Evolutionary conservation across 1,140 invertebrate genomes (phyloP), one percentile per base, ranked within the genome.

Genomic region (Heliconius himera): DNA sequence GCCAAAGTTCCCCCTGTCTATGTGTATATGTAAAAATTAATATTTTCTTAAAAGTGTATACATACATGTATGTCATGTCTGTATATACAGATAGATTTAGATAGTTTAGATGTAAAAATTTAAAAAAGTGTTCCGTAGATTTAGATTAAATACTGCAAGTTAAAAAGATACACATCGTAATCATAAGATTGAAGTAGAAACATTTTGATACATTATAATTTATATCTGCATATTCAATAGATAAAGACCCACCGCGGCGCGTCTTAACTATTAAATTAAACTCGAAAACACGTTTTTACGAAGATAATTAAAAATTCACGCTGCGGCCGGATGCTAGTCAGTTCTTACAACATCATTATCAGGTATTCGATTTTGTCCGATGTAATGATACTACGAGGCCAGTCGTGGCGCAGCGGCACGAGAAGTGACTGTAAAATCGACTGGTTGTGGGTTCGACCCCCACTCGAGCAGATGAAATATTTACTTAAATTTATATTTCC

Each of bases 251-350:
- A 66, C 60, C 26, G 29, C 26, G 16, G 8, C 54, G 60, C 54
- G 54, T 22, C 8, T 56, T 26, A 56, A 56, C 54, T 56, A 56
- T 56, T 56, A 56, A 56, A 56, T 56, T 56, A 56, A 56, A 56
- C 54, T 56, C 20, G 16, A 6, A 56, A 56, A 56, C 54, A 22
- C 6, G 20, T 56, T 56, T 56, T 56, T 56, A 9, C n/a, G n/a
- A 56, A 56, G 54, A 56, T 26, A 11, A 56, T 56, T 71, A 76
- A 80, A 36, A 79, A 46, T 74, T 73, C n/a, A 56, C 54, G 54
- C 54, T 56, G 54, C 54, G 54, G n/a, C 20, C 54, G 54, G 54
- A 22, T n/a, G 54, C 22, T 66, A 56, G 54, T 11, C 20, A 16
- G 60, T 16, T 26, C 60, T 66, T 18, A 54, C 51, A 66, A 66